Base-by-base conservation (phyloP, 2,888 invertebrate genomes). In the Adineta ricciae region DNA sequence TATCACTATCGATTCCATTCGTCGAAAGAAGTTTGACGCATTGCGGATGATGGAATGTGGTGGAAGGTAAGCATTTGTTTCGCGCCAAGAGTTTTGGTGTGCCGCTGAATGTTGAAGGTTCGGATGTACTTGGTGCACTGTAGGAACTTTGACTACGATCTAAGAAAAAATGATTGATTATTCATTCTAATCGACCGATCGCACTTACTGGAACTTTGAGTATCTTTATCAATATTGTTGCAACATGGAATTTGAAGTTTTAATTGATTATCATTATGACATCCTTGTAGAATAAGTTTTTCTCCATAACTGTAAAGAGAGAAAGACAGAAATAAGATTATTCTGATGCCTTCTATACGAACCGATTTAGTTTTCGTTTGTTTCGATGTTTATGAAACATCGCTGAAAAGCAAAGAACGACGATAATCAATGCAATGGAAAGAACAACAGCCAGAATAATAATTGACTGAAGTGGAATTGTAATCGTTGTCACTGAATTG, bases 131-230 rank as follows among this genome's bases (percentile, higher is more conserved):
- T 64, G 64, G 64, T 24, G 41, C 78, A 78, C 78, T 32, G 41
- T 78, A 78, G 14, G 78, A 78, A 78, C 78, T 78, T 78, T 78
- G 78, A 78, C 78, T 78, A 78, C 41, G 78, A 78, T 41, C 64
- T 64, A 64, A 16, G 16, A 4, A 64, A 7, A 50, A 50, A 50
- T 2, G 16, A 11, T 4, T 32, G 2, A 11, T 64, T 27, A 32
- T 32, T 0, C 1, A 16, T 27, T 64, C 16, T 27, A 27, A 32
- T 8, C 16, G 32, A 24, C 11, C 4, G 32, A 64, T 32, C 27
- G 16, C 16, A 46, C 46, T 64, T 64, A 64, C 64, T 41, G 9
- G 78, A 78, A 78, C 78, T 78, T 41, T 78, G 78, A 78, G 78
- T 78, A 78, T 78, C 78, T 78, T 78, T 78, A 78, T 78, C 78